Base-by-base conservation (phyloP, 2,113 vertebrate genomes). In the Anoura caudifer region DNA sequence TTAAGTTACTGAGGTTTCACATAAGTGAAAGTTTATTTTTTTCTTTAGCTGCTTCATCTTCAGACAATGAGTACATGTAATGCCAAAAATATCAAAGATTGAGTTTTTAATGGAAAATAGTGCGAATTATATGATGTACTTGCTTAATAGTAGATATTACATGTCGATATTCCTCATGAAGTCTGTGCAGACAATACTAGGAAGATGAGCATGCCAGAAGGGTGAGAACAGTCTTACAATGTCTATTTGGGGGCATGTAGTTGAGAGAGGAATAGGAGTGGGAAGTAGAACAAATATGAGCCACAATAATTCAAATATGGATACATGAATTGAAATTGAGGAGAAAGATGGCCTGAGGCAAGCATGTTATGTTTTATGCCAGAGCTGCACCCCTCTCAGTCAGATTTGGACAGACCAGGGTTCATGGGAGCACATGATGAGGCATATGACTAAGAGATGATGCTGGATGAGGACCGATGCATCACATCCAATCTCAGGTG, bases 21-120 rank as follows among this genome's bases (percentile, higher is more conserved):
- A 28, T 92, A 93, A 75, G 0, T n/a, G 6, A 38, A 67, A 87
- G 3, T 67, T 88, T 88, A 33, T n/a, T 87, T 63, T 87, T 87
- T 81, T 12, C 6, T 80, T 82, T 6, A 54, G n/a, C 9, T 79
- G 1, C 4, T 77, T 5, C 24, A 20, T 77, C 22, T 94, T 50
- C 36, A 70, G 24, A 56, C 0, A 65, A 20, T 67, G 0, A 76
- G 13, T 38, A 24, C 3, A 75, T 28, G 13, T 72, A 86, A 84
- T 88, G 4, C 3, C 3, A 61, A 61, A 79, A 67, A 89, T 50
- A 36, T 22, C 13, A 52, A 38, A 77, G 6, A 11, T 45, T 61
- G 50, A 61, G 14, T 61, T 70, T 82, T 56, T 59, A 76, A 41
- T 75, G 16, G 13, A 26, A 95, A 80, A n/a, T 28, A 65, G 1